These are phyloP conservation scores for Sthenelais limicola DNA, from an alignment of 2,888 invertebrate genomes.

Conservation along the genomic window DNA sequence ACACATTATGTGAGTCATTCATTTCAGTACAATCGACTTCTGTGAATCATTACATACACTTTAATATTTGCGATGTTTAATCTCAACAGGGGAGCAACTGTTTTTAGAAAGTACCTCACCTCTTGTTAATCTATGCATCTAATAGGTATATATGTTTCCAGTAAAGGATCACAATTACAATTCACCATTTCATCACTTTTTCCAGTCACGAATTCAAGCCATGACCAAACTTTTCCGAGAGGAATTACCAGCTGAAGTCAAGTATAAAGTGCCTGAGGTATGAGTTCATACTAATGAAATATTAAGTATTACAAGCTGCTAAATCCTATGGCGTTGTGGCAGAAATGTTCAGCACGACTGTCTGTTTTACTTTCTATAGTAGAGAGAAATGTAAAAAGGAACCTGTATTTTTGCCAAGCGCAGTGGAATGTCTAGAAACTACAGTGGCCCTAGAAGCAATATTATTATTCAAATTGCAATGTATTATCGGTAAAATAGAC, in stretches of 20 bases:
- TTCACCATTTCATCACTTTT: neutral
- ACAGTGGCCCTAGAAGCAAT: too few relatives aligned
- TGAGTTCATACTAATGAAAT: neutral
- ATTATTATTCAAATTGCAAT: neutral
- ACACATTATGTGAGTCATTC: conserved; percentile 64
- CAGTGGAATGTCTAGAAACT: too few relatives aligned
- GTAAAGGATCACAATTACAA: too few relatives aligned
- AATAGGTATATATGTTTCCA: too few relatives aligned
- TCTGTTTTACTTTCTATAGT: too few relatives aligned
- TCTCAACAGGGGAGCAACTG: neutral
- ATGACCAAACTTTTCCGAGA: neutral
- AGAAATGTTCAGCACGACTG: conserved; percentile 4
- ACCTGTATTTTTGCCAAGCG: neutral
- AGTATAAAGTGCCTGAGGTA: neutral
- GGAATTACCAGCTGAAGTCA: neutral
- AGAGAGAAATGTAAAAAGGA: neutral
- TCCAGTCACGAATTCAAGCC: neutral
- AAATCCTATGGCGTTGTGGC: neutral
- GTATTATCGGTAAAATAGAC: neutral
- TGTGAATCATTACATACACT: too few relatives aligned
- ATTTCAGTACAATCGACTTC: too few relatives aligned
- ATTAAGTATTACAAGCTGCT: neutral
- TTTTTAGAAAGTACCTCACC: neutral
- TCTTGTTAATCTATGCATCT: neutral
- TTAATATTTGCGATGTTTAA: neutral